Conservation (phyloP, 2,797 vertebrate species). For the Sebastes jordani region DNA sequence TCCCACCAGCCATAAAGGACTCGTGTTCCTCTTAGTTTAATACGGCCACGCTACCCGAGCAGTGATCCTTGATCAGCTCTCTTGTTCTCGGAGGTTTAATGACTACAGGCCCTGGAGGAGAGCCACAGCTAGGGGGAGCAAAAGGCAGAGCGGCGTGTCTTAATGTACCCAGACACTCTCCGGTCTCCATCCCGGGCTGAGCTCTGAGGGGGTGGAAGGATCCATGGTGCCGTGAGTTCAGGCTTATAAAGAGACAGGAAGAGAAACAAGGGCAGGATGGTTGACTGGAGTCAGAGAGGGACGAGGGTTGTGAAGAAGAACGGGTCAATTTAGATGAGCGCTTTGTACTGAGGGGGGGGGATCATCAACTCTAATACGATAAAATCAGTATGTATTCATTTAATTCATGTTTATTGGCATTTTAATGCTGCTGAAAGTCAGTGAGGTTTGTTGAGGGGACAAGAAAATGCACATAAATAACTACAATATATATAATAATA, state of each 20-base stretch:
- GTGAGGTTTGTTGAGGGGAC: too few relatives aligned
- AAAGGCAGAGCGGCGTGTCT: constrained; percentile 17
- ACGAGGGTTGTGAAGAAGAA: not conserved
- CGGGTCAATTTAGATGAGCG: not conserved
- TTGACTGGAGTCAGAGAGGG: not conserved
- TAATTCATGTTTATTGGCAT: not conserved
- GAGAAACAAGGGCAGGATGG: not conserved
- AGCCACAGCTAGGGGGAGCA: constrained; percentile 25
- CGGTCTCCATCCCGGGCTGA: constrained; percentile 1
- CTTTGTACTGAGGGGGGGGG: not conserved
- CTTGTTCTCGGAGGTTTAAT: constrained; percentile 51
- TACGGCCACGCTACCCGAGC: constrained; percentile 15
- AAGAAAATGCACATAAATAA: not conserved
- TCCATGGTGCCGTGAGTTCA: not conserved
- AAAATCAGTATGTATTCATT: not conserved
- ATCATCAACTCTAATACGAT: too few relatives aligned
- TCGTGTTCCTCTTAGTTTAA: constrained; percentile 31
- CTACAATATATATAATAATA: not conserved
- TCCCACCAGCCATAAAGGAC: constrained; percentile 14
- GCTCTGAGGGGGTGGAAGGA: not conserved
- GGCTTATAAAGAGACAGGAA: not conserved
- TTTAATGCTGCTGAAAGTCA: not conserved
- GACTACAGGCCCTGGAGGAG: constrained; percentile 10
- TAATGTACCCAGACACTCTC: constrained; percentile 14
- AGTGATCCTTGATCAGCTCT: constrained; percentile 44